A percentile compares a stretch with the other conserved stretches of the same genome.
phyloP scores from a whole-genome alignment of 2,113 vertebrate species.

The Choloepus hoffmanni region DNA sequence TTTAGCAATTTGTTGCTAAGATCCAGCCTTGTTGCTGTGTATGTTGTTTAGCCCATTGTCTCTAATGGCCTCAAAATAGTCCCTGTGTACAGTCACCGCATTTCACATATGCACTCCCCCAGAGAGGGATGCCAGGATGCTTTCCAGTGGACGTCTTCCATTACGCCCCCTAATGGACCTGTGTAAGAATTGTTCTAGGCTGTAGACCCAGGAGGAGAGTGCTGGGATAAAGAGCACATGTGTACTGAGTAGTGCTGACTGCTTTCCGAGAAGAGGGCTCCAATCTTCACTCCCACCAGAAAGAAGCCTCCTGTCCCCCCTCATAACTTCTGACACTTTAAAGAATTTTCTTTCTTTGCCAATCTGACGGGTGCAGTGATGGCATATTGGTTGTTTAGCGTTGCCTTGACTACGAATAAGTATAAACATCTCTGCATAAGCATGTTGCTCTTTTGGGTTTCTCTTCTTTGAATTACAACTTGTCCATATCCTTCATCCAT shows the following conservation, averaged over 20 bases:
- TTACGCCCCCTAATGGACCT: neutral
- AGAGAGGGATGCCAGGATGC: neutral
- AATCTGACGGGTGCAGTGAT: neutral
- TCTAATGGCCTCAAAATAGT: neutral
- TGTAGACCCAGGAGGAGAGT: neutral
- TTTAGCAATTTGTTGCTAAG: neutral
- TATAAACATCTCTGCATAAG: neutral
- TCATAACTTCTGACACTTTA: neutral
- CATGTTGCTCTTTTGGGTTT: neutral
- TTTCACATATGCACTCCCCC: neutral
- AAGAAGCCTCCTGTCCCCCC: neutral
- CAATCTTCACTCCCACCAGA: neutral
- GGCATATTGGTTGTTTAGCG: neutral
- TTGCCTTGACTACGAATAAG: neutral
- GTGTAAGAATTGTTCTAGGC: neutral
- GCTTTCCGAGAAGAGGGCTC: neutral
- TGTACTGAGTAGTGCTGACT: neutral
- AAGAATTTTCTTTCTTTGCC: conserved; percentile 14
- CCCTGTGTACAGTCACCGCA: neutral
- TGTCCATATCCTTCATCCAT: neutral
- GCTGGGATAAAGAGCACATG: neutral
- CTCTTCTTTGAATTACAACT: neutral
- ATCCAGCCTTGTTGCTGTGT: neutral
- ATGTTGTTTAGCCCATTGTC: neutral
- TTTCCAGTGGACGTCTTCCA: neutral